Evolutionary conservation across 2,888 invertebrate species (phyloP), one percentile per base, ranked within the genome.

Genomic region (Mythimna lalbum): DNA sequence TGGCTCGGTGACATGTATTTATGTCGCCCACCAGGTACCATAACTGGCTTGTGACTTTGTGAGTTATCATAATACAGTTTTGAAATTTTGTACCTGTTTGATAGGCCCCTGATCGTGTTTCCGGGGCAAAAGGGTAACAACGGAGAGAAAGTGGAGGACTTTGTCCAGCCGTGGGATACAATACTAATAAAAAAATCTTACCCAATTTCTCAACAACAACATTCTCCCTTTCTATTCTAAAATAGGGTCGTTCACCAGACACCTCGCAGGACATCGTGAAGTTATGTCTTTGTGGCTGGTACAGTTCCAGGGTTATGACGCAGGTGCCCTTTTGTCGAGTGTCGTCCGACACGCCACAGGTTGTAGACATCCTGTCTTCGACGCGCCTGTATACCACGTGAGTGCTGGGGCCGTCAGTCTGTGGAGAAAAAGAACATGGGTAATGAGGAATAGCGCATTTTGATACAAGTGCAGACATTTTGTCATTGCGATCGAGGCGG

Each of bases 201-300:
- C 95, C 93, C 33, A 90, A 86, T 55, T 90, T 88, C 27, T 87
- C 84, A 21, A 94, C 82, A 12, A 83, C 43, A n/a, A 91, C 81
- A 14, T 87, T 87, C 59, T 89, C 83, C n/a, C 81, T 86, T 2
- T 86, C 87, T 7, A 91, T 88, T 36, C 85, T 83, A 60, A 96
- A 96, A 73, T 71, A 85, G 0, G 95, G 95, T 50, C 93, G 74
- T 62, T 96, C 95, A 0, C 95, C 95, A 0, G 95, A 95, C 2
- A 93, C 93, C 59, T 95, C 95, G 62, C 95, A 96, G 0, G 88
- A 81, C 73, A 89, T 90, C 0, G 71, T 85, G 27, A 90, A 83
- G 64, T 90, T 89, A 0, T 78, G 80, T 0, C 60, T 78, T 2
- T 89, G 89, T 0, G 93, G 89, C 33, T 88, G 87, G 31, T 81